A percentile compares a stretch with the other conserved stretches of the same genome.
These are phyloP conservation scores for Grus americana DNA, from an alignment of 2,113 vertebrate species.

Conservation along the genomic window DNA sequence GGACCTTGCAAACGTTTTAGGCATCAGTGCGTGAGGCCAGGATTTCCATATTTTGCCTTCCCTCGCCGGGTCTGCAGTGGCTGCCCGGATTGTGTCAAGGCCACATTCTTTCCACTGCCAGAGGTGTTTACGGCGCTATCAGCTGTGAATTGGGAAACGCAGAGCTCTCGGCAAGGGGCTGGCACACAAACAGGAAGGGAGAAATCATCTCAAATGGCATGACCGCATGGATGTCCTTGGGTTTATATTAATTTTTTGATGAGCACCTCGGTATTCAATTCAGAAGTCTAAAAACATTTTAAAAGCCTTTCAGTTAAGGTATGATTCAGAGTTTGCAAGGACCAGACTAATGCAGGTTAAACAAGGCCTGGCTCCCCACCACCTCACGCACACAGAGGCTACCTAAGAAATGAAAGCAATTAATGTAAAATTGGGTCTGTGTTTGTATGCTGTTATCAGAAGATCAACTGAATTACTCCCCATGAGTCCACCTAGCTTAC, in stretches of 20 bases:
- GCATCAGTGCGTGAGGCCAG: rapidly evolving
- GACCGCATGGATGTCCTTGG: background rate
- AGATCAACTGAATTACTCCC: background rate
- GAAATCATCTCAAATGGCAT: background rate
- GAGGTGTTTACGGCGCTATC: background rate
- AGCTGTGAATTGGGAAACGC: background rate
- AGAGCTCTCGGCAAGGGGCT: background rate
- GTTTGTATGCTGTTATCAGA: background rate
- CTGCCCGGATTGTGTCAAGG: background rate
- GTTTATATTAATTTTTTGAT: background rate
- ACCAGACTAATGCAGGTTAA: background rate
- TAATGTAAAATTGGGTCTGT: background rate
- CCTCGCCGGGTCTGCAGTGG: background rate
- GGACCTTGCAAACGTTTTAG: background rate
- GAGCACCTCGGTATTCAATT: background rate
- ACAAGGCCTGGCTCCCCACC: background rate
- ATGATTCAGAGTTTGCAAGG: background rate
- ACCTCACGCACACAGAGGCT: background rate
- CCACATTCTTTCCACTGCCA: slow-evolving; percentile 42
- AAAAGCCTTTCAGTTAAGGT: background rate
- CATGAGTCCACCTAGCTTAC: rapidly evolving
- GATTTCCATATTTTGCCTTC: background rate
- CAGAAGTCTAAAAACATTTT: background rate
- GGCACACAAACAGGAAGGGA: background rate
- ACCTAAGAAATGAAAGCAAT: background rate